Evolutionary conservation across 2,113 vertebrate genomes (phyloP).

Genomic region (Glareola pratincola): DNA sequence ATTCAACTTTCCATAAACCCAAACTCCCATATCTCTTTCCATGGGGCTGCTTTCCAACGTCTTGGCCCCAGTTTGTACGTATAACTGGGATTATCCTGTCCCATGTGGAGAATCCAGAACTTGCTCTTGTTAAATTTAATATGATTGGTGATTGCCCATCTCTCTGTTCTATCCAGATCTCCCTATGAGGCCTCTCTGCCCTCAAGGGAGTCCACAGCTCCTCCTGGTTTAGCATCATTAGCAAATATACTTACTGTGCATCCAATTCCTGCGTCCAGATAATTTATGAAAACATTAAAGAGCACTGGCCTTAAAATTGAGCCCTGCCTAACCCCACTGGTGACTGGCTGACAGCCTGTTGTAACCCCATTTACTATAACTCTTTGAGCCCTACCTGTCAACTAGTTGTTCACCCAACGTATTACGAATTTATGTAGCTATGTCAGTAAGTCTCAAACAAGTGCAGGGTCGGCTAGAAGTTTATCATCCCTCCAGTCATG

Average conservation of each 20-base stretch:
- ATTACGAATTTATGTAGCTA: neutral
- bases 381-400: fast-evolving
- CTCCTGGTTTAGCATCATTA: neutral
- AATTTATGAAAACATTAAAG: neutral
- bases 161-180: neutral
- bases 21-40: neutral
- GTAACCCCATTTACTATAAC: neutral
- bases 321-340: neutral
- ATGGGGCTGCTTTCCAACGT: neutral
- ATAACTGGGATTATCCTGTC: neutral
- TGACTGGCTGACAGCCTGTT: neutral
- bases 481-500: neutral
- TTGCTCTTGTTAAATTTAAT: neutral
- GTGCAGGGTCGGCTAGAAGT: neutral
- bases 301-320: neutral
- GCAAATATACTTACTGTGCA: neutral
- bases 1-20: neutral
- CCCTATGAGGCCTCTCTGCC: neutral
- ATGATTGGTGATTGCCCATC: neutral
- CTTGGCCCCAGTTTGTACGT: fast-evolving
- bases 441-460: neutral
- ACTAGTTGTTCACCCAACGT: neutral
- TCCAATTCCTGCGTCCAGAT: neutral
- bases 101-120: neutral
- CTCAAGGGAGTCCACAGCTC: neutral